Evolutionary conservation across 2,113 vertebrate species (phyloP).

Genomic region (Nothoprocta pentlandii): DNA sequence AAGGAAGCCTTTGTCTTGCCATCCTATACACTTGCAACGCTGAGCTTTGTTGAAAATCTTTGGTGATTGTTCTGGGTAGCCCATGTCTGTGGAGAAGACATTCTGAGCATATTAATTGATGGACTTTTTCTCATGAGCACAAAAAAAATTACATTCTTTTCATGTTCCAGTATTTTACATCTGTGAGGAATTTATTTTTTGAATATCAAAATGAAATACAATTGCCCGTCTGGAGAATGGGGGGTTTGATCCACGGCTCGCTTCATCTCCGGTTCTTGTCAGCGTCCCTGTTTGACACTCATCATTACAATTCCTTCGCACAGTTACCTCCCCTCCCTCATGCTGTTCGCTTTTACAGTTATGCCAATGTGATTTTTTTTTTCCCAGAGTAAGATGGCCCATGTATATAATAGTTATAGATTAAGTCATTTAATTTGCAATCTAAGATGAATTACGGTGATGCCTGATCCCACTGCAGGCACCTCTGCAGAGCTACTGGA

Average conservation of each 20-base stretch:
- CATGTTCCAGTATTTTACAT: conserved; percentile 4
- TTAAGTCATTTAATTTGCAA: neutral
- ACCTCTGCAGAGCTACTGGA: too few species aligned
- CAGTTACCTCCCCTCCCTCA: neutral
- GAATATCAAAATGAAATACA: neutral
- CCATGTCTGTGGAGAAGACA: conserved; percentile 12
- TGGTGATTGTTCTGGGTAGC: conserved; percentile 19
- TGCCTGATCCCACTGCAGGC: too few species aligned
- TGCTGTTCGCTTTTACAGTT: neutral
- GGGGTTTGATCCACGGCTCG: neutral
- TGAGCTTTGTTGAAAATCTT: conserved; percentile 37
- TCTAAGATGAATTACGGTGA: neutral
- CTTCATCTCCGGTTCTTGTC: neutral
- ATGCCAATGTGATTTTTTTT: neutral
- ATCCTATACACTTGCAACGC: neutral
- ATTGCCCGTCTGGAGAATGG: neutral
- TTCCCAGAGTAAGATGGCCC: neutral
- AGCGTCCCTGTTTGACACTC: conserved; percentile 11
- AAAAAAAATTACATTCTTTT: neutral
- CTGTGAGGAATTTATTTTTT: conserved; percentile 20
- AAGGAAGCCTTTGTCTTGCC: conserved; percentile 27
- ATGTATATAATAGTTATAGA: neutral
- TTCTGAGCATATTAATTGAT: conserved; percentile 21
- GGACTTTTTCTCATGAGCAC: conserved; percentile 13
- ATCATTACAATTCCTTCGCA: neutral